Base-by-base conservation (phyloP, 1,140 invertebrate species). In the Latrodectus geometricus region DNA sequence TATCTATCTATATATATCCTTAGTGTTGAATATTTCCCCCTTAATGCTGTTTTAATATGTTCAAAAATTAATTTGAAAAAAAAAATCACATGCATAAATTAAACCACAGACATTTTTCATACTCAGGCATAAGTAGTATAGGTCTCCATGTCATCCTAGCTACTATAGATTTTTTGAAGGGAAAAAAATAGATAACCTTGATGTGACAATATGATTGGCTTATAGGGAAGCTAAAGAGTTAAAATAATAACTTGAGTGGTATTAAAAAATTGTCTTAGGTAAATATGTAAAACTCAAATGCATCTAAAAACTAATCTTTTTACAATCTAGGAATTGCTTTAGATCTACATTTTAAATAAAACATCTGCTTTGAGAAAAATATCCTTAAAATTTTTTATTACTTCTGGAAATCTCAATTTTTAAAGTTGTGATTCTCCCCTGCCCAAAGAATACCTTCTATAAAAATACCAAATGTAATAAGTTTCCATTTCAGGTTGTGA, bases 71-170 rank as follows among this genome's bases (percentile, higher is more conserved):
- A 61, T 14, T 61, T 61, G 11, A 61, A 14, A 17, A 61, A n/a
- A 17, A 61, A 61, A 14, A 61, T 61, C 17, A 14, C 54, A 61
- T 8, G 17, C 54, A 61, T 61, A 17, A 61, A 61, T 14, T 14
- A 17, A 61, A 61, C 35, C 66, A 54, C 68, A 81, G 8, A 15
- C 35, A 17, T 76, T 86, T 83, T 78, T 86, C 83, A 78, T 86
- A 86, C 83, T 86, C 83, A 78, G 83, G 83, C 83, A 86, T 86
- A 86, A 69, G 65, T 86, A 86, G 83, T 12, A 20, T 86, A 86
- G 83, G 35, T 78, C 65, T 86, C 35, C 66, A 68, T 85, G 82
- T 78, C 68, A 70, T 75, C 65, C 73, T 72, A 86, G 83, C 56
- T 86, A 78, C 61, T 86, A 84, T 84, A 86, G 83, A 35, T 77